phyloP scores from a whole-genome alignment of 2,888 invertebrate species.

The Uloborus plumipes region DNA sequence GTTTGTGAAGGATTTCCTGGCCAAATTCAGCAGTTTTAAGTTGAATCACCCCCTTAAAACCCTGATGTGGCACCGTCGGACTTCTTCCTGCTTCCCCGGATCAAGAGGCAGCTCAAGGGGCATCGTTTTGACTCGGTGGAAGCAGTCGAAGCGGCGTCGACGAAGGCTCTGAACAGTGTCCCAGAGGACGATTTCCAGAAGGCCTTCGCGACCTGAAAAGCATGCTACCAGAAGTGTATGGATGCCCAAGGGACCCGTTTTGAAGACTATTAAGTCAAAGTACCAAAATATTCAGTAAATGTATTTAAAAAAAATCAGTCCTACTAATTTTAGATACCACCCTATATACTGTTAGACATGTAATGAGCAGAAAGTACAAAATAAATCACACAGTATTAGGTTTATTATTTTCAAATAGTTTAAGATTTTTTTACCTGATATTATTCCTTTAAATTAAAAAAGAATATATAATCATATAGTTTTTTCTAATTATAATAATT shows the following conservation, averaged over 20 bases:
- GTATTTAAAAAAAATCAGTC: too few species aligned
- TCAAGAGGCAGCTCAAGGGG: background rate
- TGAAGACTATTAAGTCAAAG: background rate
- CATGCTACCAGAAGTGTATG: background rate
- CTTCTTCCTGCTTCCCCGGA: background rate
- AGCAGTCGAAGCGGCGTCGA: background rate
- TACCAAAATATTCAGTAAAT: background rate
- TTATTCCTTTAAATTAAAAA: too few species aligned
- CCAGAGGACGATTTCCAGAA: background rate
- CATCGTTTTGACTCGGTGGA: background rate
- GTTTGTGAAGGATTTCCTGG: background rate
- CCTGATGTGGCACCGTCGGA: background rate
- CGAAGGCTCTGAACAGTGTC: background rate
- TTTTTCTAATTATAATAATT: too few species aligned
- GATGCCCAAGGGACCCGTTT: background rate
- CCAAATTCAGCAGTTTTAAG: background rate
- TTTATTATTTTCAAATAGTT: too few species aligned
- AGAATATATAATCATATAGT: too few species aligned
- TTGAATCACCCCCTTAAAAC: background rate
- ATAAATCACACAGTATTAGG: too few species aligned
- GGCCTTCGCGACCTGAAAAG: background rate
- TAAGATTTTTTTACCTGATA: too few species aligned
- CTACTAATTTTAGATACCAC: too few species aligned
- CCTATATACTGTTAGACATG: too few species aligned
- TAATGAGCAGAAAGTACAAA: too few species aligned